These are phyloP conservation scores for Heteractis magnifica DNA, from an alignment of 92 coral and sea anemone species.

Conservation along the genomic window DNA sequence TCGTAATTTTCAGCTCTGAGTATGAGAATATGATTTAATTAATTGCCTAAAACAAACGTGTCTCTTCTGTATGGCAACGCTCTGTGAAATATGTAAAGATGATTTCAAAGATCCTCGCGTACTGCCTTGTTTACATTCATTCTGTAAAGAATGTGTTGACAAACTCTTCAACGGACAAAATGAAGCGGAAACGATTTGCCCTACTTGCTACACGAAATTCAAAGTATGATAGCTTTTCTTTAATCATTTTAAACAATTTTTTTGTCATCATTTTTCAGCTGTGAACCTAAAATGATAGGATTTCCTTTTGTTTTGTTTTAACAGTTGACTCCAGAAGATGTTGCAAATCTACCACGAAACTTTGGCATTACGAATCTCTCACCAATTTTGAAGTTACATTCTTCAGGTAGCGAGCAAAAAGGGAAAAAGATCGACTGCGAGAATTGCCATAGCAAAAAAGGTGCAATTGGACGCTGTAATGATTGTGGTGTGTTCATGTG, in stretches of 20 bases:
- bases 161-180: slow-evolving; percentile 1
- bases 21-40: too few species aligned
- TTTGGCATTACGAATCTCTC: slow-evolving; percentile 32
- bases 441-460: slow-evolving; percentile 29
- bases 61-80: slow-evolving; percentile 24
- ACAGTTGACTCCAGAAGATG: slow-evolving; percentile 31
- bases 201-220: slow-evolving; percentile 27
- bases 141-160: slow-evolving; percentile 26
- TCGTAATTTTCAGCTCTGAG: too few species aligned
- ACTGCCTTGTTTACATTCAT: slow-evolving; percentile 40
- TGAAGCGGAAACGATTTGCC: slow-evolving; percentile 15
- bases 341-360: slow-evolving; percentile 19
- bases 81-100: slow-evolving; percentile 17
- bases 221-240: slow-evolving; percentile 11
- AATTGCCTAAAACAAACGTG: too few species aligned
- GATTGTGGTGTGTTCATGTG: slow-evolving; percentile 36
- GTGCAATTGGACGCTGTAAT: slow-evolving; percentile 21
- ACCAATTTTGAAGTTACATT: slow-evolving; percentile 30
- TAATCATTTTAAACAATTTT: neutral
- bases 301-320: neutral
- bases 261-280: neutral
- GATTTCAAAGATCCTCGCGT: slow-evolving; percentile 33
- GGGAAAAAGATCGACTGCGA: slow-evolving; percentile 31
- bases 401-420: neutral
- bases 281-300: neutral